A percentile compares a stretch with the other conserved stretches of the same genome.
These are phyloP conservation scores for Phyllotis vaccarum DNA, from an alignment of 2,797 vertebrate species.

Conservation along the genomic window DNA sequence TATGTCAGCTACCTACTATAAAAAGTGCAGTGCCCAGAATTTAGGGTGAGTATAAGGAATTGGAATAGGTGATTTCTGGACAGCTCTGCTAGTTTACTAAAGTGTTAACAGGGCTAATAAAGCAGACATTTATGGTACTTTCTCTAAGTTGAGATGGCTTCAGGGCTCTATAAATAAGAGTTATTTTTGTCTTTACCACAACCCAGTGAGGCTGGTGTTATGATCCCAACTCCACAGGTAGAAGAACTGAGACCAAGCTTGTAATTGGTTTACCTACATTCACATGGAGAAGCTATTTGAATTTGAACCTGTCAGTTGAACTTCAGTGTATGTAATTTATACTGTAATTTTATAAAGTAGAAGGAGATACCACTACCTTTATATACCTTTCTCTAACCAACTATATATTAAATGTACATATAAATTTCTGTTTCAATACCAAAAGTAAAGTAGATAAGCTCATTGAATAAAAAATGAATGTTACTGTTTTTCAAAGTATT, in stretches of 20 bases:
- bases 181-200: neutral
- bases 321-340: neutral
- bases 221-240: neutral
- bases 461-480: neutral
- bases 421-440: constrained; percentile 10
- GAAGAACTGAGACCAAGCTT: neutral
- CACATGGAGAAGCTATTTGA: neutral
- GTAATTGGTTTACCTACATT: neutral
- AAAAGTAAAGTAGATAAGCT: neutral
- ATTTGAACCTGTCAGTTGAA: neutral
- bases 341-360: neutral
- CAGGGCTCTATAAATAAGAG: neutral
- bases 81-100: neutral
- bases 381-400: neutral
- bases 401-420: neutral
- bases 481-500: neutral
- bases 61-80: neutral
- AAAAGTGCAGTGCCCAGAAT: neutral
- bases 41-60: neutral
- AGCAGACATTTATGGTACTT: neutral
- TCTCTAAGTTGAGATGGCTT: neutral
- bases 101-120: neutral
- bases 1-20: constrained; percentile 35
- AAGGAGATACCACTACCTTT: neutral
- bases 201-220: neutral